Base-by-base conservation (phyloP, 2,113 vertebrate species). In the Xenopus borealis region DNA sequence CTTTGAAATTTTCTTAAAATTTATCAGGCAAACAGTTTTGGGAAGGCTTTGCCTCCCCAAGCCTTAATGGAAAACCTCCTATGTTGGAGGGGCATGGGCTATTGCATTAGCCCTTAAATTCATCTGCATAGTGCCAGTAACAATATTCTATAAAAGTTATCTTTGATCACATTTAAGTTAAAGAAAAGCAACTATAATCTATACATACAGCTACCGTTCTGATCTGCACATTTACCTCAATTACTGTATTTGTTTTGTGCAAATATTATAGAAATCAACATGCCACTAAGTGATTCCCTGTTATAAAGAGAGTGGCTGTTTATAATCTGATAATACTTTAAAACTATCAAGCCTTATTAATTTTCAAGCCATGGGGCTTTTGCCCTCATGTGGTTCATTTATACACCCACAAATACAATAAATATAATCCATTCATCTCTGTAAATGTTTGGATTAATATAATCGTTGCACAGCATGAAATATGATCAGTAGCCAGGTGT, bases 291-390 rank as follows among this genome's bases (percentile, higher is more conserved):
- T 66, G 14, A 4, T 66, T 8, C 30, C 40, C 46, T 46, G 19
- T 40, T 62, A 27, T 6, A 40, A 40, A 27, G 30, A 62, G 10
- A 44, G 23, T 17, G 16, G 30, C 12, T 40, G 23, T 33, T 40
- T 64, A 16, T 64, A 40, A 64, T 64, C 30, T 64, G 62, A 30
- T 64, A 64, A 64, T 64, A 64, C 23, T 46, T 9, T 18, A 66
- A 66, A 66, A 17, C 33, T 46, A 66, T 66, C 63, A 66, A 46
- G 18, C 30, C 33, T 66, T 40, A 66, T 66, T 61, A 27, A 55
- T 61, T 61, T 61, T 66, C 40, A 40, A 18, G 63, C 63, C 63
- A 66, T 8, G 40, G 40, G 16, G 40, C 18, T 66, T 65, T 18
- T 45, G 18, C 58, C 20, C 18, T 61, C 10, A 61, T 23, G 58